A percentile compares a stretch with the other conserved stretches of the same genome.
phyloP scores from a whole-genome alignment of 1,140 invertebrate species.

The Ditylenchus dipsaci region DNA sequence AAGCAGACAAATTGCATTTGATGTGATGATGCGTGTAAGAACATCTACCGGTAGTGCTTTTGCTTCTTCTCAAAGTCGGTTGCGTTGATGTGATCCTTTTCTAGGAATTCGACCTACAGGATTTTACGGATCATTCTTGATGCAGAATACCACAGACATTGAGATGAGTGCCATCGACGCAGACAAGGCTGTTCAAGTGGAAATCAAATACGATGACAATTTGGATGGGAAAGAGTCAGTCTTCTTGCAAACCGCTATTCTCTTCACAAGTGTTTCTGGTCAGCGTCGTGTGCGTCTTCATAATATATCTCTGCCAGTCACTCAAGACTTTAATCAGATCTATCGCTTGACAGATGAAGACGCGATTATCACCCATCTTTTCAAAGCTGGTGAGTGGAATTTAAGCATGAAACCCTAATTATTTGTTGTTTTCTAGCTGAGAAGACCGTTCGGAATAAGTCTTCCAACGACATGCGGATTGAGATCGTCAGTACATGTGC shows the following conservation, averaged over 20 bases:
- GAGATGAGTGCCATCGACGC: slow-evolving; percentile 85
- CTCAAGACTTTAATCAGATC: slow-evolving; percentile 83
- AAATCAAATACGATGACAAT: slow-evolving; percentile 98
- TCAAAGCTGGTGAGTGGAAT: slow-evolving; percentile 61
- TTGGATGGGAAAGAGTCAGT: slow-evolving; percentile 83
- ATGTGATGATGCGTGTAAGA: slow-evolving; percentile 84
- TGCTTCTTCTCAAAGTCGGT: too few species aligned
- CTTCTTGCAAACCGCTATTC: slow-evolving; percentile 80
- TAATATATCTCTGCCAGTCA: slow-evolving; percentile 84
- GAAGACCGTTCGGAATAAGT: slow-evolving; percentile 58
- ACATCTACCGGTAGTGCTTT: slow-evolving; percentile 70
- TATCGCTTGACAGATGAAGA: slow-evolving; percentile 88
- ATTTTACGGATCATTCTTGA: slow-evolving; percentile 93
- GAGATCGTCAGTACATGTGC: slow-evolving; percentile 68
- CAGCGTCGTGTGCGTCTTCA: slow-evolving; percentile 82
- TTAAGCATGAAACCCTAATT: not conserved
- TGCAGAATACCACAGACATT: slow-evolving; percentile 95
- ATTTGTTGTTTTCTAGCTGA: slow-evolving; percentile 53
- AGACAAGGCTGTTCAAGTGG: slow-evolving; percentile 79
- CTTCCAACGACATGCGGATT: slow-evolving; percentile 65
- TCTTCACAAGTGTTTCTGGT: slow-evolving; percentile 87
- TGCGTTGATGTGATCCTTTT: not conserved
- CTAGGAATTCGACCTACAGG: slow-evolving; percentile 82
- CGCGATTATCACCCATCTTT: slow-evolving; percentile 84
- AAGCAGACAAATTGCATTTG: slow-evolving; percentile 76